Evolutionary conservation across 2,113 vertebrate species (phyloP), one percentile per base, ranked within the genome.

Genomic region (Rhizomys pruinosus): DNA sequence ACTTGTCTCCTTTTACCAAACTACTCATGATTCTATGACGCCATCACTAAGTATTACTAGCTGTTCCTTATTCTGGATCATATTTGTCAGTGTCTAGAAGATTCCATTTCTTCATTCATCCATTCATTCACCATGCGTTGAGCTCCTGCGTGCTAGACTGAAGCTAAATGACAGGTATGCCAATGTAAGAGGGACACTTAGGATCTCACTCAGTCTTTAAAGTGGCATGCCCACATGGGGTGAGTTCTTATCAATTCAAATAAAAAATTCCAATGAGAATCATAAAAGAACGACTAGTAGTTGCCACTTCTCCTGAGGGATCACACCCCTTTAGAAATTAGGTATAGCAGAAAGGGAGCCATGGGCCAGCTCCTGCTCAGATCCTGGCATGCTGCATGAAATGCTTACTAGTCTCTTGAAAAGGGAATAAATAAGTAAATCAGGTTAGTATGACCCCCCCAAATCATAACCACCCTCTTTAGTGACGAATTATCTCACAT

Each of bases 351-450:
- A 69, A 85, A 12, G 12, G 11, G 16, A 13, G 74, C 59, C 2
- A 13, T 37, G 63, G 20, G 11, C 32, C 29, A 85, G 17, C 13
- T 3, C 25, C 3, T 4, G 6, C 32, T 72, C 66, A 23, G 27
- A 73, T 52, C 87, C 66, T 57, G 8, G 42, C 80, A 39, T 1
- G 42, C 55, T 7, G 15, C 29, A 19, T 13, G 59, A 47, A 69
- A 37, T 4, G 37, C 57, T 64, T 74, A 47, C 68, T 66, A 2
- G 10, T 84, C 55, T 61, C 71, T 37, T 80, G 52, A 34, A 78
- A 87, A 90, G 85, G 61, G 77, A 81, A 27, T 55, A 39, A 91
- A 91, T 59, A 82, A 87, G 85, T 74, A 76, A 79, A 76, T 76
- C 69, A 39, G 73, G 73, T 81, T 47, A 85, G 55, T 23, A 61